These are phyloP conservation scores for Catocala sponsa DNA, from an alignment of 2,888 invertebrate species.

Conservation along the genomic window DNA sequence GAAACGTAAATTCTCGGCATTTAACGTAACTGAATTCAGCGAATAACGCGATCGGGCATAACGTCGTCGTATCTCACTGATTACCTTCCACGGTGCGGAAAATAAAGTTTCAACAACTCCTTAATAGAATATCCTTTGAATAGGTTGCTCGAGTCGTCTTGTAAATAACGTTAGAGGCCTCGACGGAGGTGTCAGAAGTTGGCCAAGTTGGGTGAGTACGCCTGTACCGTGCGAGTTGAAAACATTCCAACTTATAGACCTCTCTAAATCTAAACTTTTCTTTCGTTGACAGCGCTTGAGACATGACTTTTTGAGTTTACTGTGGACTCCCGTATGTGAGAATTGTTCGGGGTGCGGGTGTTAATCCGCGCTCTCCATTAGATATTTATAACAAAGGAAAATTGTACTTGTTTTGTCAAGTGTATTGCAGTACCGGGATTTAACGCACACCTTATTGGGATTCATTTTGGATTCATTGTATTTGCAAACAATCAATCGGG, in stretches of 20 bases:
- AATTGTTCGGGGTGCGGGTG: conserved; percentile 33
- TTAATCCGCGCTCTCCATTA: conserved; percentile 6
- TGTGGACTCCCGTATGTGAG: conserved; percentile 49
- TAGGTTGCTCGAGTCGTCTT: conserved; percentile 59
- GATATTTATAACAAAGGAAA: neutral
- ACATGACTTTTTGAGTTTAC: conserved; percentile 64
- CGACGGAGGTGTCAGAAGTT: conserved; percentile 68
- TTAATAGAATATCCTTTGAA: conserved; percentile 68
- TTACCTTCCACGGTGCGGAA: conserved; percentile 55
- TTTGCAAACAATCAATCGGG: neutral
- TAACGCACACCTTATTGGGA: neutral
- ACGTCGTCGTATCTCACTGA: conserved; percentile 48
- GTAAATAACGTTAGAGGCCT: conserved; percentile 66
- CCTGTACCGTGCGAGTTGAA: conserved; percentile 49
- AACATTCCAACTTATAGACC: conserved; percentile 67
- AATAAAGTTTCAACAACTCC: conserved; percentile 62
- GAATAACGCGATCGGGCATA: conserved; percentile 33
- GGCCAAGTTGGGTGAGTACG: conserved; percentile 48
- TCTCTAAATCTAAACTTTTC: conserved; percentile 76
- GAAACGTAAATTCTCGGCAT: conserved; percentile 37
- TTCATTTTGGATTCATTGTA: neutral
- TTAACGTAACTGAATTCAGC: conserved; percentile 35
- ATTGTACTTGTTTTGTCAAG: neutral
- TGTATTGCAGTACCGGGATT: neutral
- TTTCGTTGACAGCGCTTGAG: conserved; percentile 66